A percentile compares a stretch with the other conserved stretches of the same genome.
Conservation (phyloP, 2,888 invertebrate species). For the Tenthredo livida region DNA sequence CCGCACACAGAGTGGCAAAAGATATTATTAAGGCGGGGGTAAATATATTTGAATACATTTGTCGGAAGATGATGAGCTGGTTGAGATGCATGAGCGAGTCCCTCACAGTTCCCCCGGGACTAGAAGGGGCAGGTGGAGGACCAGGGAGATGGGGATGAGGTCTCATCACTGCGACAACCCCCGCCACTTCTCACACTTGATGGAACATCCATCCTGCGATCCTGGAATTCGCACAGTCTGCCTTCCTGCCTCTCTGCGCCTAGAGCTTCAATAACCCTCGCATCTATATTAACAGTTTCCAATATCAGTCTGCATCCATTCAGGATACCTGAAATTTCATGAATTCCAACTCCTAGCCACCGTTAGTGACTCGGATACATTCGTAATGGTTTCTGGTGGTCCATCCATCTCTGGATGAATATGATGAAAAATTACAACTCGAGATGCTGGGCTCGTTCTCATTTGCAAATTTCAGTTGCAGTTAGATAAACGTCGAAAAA, state of each 20-base stretch:
- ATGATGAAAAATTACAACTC: background rate
- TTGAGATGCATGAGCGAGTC: constrained; percentile 65
- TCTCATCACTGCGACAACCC: constrained; percentile 46
- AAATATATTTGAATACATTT: constrained; percentile 71
- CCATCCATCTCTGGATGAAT: constrained; percentile 22
- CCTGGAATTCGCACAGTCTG: constrained; percentile 26
- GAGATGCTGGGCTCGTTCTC: background rate
- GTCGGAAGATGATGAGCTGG: constrained; percentile 65
- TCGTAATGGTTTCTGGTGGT: constrained; percentile 17
- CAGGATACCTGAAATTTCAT: constrained; percentile 27
- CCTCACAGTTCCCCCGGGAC: constrained; percentile 57
- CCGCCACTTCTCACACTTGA: constrained; percentile 51
- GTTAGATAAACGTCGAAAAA: background rate
- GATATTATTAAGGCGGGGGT: constrained; percentile 60
- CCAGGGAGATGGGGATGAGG: constrained; percentile 1
- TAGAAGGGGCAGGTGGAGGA: background rate
- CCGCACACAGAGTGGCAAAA: constrained; percentile 34
- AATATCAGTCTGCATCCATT: constrained; percentile 53
- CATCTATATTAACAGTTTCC: constrained; percentile 57
- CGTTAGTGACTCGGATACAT: background rate
- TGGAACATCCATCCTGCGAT: constrained; percentile 48
- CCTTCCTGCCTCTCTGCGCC: constrained; percentile 26
- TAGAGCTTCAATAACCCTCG: constrained; percentile 53
- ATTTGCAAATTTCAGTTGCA: background rate
- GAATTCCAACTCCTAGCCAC: constrained; percentile 24